A percentile compares a stretch with the other conserved stretches of the same genome.
These are phyloP conservation scores for Chaetorhynchus papuensis DNA, from an alignment of 2,113 vertebrate genomes.

Conservation along the genomic window DNA sequence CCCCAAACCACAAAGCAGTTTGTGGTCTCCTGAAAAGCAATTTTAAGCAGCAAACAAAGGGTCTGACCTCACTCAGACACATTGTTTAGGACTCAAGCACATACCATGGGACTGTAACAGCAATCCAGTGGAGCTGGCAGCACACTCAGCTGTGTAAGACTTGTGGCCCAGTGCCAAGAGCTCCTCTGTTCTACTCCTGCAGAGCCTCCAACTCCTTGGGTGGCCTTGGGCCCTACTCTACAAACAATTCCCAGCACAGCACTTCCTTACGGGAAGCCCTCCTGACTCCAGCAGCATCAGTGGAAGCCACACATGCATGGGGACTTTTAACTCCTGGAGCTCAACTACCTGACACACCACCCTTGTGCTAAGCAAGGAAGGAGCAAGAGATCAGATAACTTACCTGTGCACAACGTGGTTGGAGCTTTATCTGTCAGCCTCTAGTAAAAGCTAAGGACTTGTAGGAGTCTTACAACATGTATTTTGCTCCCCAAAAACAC, in stretches of 20 bases:
- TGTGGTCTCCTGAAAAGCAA: neutral
- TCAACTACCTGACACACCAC: neutral
- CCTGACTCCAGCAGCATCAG: neutral
- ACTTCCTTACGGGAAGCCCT: neutral
- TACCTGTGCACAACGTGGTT: neutral
- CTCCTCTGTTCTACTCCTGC: neutral
- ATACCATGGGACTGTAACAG: neutral
- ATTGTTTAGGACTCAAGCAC: neutral
- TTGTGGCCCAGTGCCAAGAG: neutral
- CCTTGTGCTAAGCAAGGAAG: neutral
- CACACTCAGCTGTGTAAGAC: neutral
- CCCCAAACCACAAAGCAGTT: neutral
- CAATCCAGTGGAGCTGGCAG: neutral
- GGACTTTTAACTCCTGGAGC: neutral
- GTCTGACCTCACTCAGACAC: neutral
- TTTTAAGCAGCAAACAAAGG: neutral
- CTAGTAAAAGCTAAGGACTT: neutral
- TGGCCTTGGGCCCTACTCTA: neutral
- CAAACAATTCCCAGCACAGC: neutral
- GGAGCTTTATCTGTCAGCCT: neutral
- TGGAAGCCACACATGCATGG: fast-evolving
- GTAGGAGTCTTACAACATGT: neutral
- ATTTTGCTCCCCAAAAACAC: neutral
- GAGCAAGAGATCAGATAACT: neutral
- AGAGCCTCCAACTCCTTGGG: neutral